Conservation (phyloP, 1,140 invertebrate genomes). For the Drosophila obscura region DNA sequence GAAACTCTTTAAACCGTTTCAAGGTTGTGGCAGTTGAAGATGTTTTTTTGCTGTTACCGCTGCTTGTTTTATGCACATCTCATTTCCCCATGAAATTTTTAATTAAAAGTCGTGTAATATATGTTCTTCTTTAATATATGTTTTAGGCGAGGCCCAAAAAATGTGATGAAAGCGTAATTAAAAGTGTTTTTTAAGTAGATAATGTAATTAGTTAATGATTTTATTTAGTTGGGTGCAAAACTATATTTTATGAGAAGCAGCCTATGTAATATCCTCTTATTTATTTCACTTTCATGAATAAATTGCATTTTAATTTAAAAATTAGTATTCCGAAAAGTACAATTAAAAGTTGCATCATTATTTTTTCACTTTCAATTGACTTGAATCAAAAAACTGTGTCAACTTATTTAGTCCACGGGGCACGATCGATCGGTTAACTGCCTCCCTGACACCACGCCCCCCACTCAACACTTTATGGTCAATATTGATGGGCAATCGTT, state of each 20-base stretch:
- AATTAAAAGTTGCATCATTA: background rate
- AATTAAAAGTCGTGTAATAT: constrained; percentile 35
- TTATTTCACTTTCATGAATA: background rate
- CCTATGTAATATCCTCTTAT: no score
- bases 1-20: constrained; percentile 38
- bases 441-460: constrained; percentile 9
- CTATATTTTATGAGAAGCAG: no score
- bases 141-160: background rate
- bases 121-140: constrained; percentile 2
- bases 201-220: no score
- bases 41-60: background rate
- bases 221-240: no score
- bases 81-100: constrained; percentile 44
- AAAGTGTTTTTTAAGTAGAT: background rate
- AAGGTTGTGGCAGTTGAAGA: constrained; percentile 37
- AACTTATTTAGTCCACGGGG: constrained; percentile 1
- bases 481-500: constrained; percentile 67
- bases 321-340: constrained; percentile 24
- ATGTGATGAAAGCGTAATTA: constrained; percentile 2
- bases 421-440: background rate
- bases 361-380: background rate
- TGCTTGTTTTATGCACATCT: constrained; percentile 23
- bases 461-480: constrained; percentile 39
- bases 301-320: background rate
- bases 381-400: constrained; percentile 17